These are phyloP conservation scores for Oppia nitens DNA, from an alignment of 1,140 invertebrate genomes.

Conservation along the genomic window DNA sequence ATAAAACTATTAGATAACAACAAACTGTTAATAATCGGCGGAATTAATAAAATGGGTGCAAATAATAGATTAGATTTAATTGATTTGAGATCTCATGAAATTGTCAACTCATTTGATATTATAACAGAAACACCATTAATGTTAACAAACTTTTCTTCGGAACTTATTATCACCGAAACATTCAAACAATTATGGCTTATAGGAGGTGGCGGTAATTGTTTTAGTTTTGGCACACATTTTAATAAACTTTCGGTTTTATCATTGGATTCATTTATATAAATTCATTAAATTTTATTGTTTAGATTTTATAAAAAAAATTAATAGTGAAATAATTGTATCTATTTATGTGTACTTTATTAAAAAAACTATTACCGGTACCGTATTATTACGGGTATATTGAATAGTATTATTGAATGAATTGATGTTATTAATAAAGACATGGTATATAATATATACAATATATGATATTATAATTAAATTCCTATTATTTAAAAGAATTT, in stretches of 20 bases:
- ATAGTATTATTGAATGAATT: too few relatives aligned
- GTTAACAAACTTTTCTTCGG: slow-evolving; percentile 30
- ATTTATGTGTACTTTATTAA: too few relatives aligned
- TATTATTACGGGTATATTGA: too few relatives aligned
- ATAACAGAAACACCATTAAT: slow-evolving; percentile 24
- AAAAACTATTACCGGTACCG: too few relatives aligned
- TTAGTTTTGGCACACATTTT: slow-evolving; percentile 37
- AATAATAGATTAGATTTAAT: background rate
- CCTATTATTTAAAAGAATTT: too few relatives aligned
- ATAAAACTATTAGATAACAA: background rate
- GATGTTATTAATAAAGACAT: too few relatives aligned
- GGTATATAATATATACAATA: too few relatives aligned
- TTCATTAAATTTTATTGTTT: too few relatives aligned
- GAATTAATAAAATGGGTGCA: background rate
- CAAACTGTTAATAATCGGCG: background rate
- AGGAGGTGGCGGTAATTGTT: slow-evolving; percentile 37
- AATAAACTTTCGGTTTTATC: slow-evolving; percentile 22
- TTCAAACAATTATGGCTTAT: slow-evolving; percentile 25
- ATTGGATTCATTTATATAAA: too few relatives aligned
- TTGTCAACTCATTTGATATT: background rate
- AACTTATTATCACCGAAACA: slow-evolving; percentile 17
- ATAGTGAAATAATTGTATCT: too few relatives aligned
- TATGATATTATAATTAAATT: too few relatives aligned
- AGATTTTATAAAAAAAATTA: too few relatives aligned
- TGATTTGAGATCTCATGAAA: background rate